These are phyloP conservation scores for Teleogryllus oceanicus DNA, from an alignment of 2,888 invertebrate species.

Conservation along the genomic window DNA sequence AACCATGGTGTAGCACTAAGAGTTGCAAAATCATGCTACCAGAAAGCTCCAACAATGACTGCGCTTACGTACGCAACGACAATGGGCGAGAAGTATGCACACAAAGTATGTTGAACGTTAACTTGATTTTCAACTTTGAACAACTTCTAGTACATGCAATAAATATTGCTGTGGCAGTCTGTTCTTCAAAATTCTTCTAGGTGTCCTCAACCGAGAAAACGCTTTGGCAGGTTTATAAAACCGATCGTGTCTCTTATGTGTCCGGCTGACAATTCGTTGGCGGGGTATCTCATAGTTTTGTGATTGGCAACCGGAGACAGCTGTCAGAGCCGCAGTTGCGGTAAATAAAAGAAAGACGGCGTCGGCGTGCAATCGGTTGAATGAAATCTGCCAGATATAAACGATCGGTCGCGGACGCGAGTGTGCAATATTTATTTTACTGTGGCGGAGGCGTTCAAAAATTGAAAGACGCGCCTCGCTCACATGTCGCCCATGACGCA, in stretches of 20 bases:
- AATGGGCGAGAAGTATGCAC: too few relatives aligned
- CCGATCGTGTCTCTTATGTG: background rate
- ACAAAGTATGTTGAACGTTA: too few relatives aligned
- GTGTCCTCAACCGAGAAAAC: background rate
- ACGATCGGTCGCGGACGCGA: background rate
- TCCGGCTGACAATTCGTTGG: background rate
- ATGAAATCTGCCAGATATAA: constrained; percentile 2
- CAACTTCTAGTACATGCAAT: too few relatives aligned
- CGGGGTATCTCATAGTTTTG: background rate
- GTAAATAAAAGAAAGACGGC: background rate
- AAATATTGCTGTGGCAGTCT: too few relatives aligned
- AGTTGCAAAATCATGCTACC: too few relatives aligned
- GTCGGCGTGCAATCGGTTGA: background rate
- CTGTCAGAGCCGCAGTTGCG: background rate
- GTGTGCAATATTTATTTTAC: background rate
- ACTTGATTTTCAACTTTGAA: too few relatives aligned
- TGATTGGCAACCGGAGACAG: constrained; percentile 4
- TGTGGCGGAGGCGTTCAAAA: background rate
- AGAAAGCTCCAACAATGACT: too few relatives aligned
- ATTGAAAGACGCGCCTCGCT: background rate
- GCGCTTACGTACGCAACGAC: too few relatives aligned
- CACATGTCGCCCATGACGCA: background rate
- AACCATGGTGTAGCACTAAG: too few relatives aligned
- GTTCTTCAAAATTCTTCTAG: too few relatives aligned
- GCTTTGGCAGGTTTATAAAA: background rate